Base-by-base conservation (phyloP, 2,797 vertebrate genomes). In the Potorous gilbertii region DNA sequence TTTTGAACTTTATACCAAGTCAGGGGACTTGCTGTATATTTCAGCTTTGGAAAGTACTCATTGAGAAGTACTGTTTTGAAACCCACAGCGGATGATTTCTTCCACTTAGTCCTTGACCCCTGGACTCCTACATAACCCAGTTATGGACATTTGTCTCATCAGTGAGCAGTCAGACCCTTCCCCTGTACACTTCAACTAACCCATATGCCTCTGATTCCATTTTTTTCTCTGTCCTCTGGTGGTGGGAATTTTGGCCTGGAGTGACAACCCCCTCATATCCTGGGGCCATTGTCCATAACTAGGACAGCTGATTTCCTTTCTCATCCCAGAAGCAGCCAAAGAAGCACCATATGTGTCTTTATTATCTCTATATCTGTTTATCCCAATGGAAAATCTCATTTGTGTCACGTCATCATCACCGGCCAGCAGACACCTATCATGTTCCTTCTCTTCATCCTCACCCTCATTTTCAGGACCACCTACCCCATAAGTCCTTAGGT, bases 1-100 rank as follows among this genome's bases (percentile, higher is more conserved):
- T 97, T 99, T 99, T 50, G 99, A 99, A 96, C 98, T 99, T 90
- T 99, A 99, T 98, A 99, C 99, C 56, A 99, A 99, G 98, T 98
- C 98, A 74, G 97, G 98, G 0, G 98, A 99, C 0, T 97, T 99
- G 96, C 99, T 99, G 0, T 98, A 99, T 0, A 95, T 99, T 13
- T 97, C 98, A 95, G 54, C 98, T 99, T 89, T 98, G 98, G 90
- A 98, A 98, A 0, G n/a, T n/a, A n/a, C 99, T 99, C n/a, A 98
- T 99, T 0, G 99, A 99, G 98, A 99, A 99, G 97, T 99, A 99
- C 98, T 99, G 99, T 93, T 99, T 99, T 0, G 99, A 99, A 4
- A 91, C 98, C 59, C 98, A 99, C 93, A 98, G 97, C 98, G 99
- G 99, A 99, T 99, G 98, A 99, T 0, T 55, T 18, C 28, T 56